Conservation (phyloP, 2,113 vertebrate species). For the Empidonax alnorum region DNA sequence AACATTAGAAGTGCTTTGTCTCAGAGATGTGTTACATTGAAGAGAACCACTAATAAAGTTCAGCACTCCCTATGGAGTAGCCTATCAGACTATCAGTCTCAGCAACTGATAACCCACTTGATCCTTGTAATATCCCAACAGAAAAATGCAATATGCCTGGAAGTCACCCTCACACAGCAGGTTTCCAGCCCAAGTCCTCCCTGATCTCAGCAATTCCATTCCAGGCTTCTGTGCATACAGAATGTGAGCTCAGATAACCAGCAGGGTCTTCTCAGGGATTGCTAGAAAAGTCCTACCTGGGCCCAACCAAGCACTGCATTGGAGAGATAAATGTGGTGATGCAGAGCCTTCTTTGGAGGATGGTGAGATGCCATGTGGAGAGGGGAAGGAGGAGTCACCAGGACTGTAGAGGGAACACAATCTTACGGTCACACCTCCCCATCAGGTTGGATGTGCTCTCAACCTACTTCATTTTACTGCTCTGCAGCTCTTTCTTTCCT, state of each 20-base stretch:
- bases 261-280: background rate
- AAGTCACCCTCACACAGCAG: accelerated
- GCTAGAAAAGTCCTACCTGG: background rate
- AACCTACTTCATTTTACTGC: background rate
- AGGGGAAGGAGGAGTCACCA: background rate
- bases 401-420: background rate
- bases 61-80: background rate
- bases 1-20: background rate
- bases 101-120: background rate
- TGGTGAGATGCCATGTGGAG: background rate
- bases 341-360: background rate
- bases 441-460: background rate
- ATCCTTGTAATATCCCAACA: background rate
- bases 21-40: background rate
- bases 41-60: background rate
- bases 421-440: background rate
- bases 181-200: background rate
- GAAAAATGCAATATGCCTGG: background rate
- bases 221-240: background rate
- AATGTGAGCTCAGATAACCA: background rate
- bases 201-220: background rate
- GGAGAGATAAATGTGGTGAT: background rate
- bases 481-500: background rate
- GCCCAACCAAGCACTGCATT: background rate
- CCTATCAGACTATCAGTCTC: background rate